phyloP scores from a whole-genome alignment of 2,888 invertebrate genomes.

The Thereva nobilitata region DNA sequence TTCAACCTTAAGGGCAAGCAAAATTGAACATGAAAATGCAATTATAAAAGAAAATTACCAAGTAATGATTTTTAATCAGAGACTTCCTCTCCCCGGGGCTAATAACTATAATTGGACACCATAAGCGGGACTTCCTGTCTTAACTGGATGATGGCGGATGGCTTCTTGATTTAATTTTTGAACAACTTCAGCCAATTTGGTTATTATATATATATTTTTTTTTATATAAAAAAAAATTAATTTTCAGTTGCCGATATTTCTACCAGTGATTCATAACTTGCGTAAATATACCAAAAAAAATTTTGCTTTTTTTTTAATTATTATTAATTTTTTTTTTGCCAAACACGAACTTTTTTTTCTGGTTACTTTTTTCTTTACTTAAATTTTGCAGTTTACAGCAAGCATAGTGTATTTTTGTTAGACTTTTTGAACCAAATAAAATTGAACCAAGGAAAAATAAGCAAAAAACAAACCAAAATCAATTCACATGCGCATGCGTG shows the following conservation, averaged over 20 bases:
- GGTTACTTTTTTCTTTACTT: no score
- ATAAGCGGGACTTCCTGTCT: slow-evolving; percentile 28
- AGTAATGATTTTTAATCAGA: slow-evolving; percentile 33
- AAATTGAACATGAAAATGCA: slow-evolving; percentile 15
- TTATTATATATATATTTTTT: no score
- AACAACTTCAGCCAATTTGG: slow-evolving; percentile 30
- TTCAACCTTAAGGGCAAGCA: background rate
- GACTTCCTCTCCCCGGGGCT: slow-evolving; percentile 29
- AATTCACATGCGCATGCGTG: slow-evolving; percentile 59
- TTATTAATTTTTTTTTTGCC: no score
- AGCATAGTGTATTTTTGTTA: slow-evolving; percentile 29
- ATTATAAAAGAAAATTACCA: slow-evolving; percentile 29
- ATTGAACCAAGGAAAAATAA: slow-evolving; percentile 44
- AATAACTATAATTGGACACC: slow-evolving; percentile 28
- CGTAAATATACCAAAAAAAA: no score
- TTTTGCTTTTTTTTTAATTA: no score
- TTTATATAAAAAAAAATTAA: no score
- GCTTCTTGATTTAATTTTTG: slow-evolving; percentile 32
- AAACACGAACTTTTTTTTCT: no score
- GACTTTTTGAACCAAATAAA: slow-evolving; percentile 34
- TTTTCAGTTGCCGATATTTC: no score
- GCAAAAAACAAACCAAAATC: slow-evolving; percentile 43
- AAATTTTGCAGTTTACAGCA: no score
- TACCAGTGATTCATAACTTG: no score
- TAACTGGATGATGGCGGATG: slow-evolving; percentile 26